Evolutionary conservation across 2,888 invertebrate genomes (phyloP).

Genomic region (Eupelmus urozonus): DNA sequence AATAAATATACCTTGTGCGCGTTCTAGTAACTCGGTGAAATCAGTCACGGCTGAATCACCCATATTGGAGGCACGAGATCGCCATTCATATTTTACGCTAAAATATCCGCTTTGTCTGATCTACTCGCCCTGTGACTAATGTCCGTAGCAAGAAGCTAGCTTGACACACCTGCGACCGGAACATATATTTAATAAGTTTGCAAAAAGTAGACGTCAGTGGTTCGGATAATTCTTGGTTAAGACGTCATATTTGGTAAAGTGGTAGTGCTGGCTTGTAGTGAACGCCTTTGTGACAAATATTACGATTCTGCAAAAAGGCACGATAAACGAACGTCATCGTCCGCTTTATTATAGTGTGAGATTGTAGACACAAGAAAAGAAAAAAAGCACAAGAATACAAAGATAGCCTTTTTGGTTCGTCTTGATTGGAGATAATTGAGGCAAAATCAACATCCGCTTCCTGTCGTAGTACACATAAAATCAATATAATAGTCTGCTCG

Average conservation of each 20-base stretch:
- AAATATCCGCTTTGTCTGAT: slow-evolving; percentile 46
- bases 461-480: slow-evolving; percentile 9
- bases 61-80: not conserved
- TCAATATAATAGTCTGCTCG: slow-evolving; percentile 25
- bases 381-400: not conserved
- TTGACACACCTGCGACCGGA: slow-evolving; percentile 15
- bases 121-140: slow-evolving; percentile 35
- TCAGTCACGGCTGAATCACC: slow-evolving; percentile 36
- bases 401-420: not conserved
- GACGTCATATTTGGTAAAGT: not conserved
- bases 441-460: slow-evolving; percentile 48
- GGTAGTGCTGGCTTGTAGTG: not conserved
- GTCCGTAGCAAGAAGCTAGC: slow-evolving; percentile 2
- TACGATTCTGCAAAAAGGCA: slow-evolving; percentile 7
- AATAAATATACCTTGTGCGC: slow-evolving; percentile 43
- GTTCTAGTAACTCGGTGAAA: slow-evolving; percentile 16
- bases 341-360: not conserved
- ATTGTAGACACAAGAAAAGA: not conserved
- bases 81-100: slow-evolving; percentile 37
- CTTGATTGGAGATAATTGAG: slow-evolving; percentile 29
- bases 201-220: not conserved
- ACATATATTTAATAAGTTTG: slow-evolving; percentile 10
- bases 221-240: not conserved
- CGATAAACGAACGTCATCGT: slow-evolving; percentile 36
- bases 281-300: not conserved